These are phyloP conservation scores for Nomada fucata DNA, from an alignment of 2,888 invertebrate genomes.

Conservation along the genomic window DNA sequence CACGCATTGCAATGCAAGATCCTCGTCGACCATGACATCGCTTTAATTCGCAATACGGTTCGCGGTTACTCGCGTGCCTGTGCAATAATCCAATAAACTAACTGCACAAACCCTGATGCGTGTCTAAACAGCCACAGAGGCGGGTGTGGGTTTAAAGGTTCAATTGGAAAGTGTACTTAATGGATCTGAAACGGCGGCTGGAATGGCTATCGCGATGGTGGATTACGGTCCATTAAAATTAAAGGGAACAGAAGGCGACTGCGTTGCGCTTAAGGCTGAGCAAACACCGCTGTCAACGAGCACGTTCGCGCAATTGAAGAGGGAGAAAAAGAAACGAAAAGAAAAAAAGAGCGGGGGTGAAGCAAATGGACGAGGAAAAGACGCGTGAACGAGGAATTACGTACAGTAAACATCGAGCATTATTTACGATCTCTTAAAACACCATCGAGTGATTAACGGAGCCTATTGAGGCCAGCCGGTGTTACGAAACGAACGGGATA, in stretches of 20 bases:
- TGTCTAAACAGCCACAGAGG: conserved; percentile 54
- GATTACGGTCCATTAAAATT: conserved; percentile 65
- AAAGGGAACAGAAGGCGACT: conserved; percentile 65
- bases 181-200: conserved; percentile 55
- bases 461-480: conserved; percentile 46
- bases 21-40: conserved; percentile 4
- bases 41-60: conserved; percentile 48
- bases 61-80: conserved; percentile 37
- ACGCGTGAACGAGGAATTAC: conserved; percentile 29
- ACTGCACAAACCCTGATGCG: conserved; percentile 52
- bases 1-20: background rate
- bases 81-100: conserved; percentile 56
- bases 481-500: conserved; percentile 49
- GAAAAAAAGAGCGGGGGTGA: background rate
- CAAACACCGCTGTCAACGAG: conserved; percentile 31
- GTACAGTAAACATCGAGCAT: conserved; percentile 35
- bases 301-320: background rate
- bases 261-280: conserved; percentile 53
- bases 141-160: conserved; percentile 59
- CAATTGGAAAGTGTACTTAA: conserved; percentile 68
- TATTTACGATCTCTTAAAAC: conserved; percentile 57
- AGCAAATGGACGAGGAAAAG: background rate
- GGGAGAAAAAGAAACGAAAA: background rate
- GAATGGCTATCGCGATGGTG: conserved; percentile 56
- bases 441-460: conserved; percentile 40